Base-by-base conservation (phyloP, 2,888 invertebrate genomes). In the Pachliopta kotzebuea region DNA sequence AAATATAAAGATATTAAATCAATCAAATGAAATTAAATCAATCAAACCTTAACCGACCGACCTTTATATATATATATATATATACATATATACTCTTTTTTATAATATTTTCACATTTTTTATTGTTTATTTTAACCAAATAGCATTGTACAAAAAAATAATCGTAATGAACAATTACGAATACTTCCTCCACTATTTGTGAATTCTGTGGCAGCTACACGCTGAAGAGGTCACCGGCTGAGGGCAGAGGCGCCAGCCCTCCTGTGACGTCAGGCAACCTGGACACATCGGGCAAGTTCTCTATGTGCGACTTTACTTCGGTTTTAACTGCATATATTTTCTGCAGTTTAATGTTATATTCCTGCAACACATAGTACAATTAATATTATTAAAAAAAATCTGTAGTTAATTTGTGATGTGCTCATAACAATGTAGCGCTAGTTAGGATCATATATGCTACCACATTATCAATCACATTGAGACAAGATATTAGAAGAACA, bases 141-240 rank as follows among this genome's bases (percentile, higher is more conserved):
- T n/a, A n/a, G 6, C n/a, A 8, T n/a, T 18, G 18, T 7, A 45
- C 4, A n/a, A 18, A 0, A 6, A 45, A n/a, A 45, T 18, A 45
- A 45, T 45, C n/a, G 6, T n/a, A 18, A 45, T 45, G 45, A 45
- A 18, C 4, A n/a, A 8, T 45, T n/a, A n/a, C n/a, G n/a, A 45
- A 45, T 45, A 45, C 4, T 45, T 45, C n/a, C 4, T 45, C 45
- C 4, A 1, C n/a, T 45, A 29, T 26, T 24, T 21, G 18, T 20
- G 26, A 24, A 31, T 18, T 49, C 14, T 2, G 24, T 52, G 37
- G 20, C 49, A 67, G 57, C 67, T 87, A 96, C 84, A 86, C 70
- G 69, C 94, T 97, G 87, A 99, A 99, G 52, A 99, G 93, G 88
- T 99, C 98, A 2, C 98, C 98, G 49, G 98, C 98, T 4, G 98